These are phyloP conservation scores for Hybos culiciformis DNA, from an alignment of 2,888 invertebrate genomes.

Conservation along the genomic window DNA sequence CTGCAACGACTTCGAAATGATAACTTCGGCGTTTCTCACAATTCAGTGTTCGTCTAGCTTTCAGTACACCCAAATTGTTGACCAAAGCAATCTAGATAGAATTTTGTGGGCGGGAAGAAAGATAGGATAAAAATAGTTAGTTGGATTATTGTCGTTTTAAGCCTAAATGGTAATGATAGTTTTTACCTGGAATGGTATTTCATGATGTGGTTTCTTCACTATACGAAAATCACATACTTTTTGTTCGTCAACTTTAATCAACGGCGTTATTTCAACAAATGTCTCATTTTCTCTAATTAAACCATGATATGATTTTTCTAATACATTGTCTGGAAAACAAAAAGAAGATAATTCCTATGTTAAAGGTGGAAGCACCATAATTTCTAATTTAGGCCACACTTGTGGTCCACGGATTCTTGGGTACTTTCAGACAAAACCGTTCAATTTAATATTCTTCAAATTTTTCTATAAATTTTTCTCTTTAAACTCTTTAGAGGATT, in stretches of 20 bases:
- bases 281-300: slow-evolving; percentile 87
- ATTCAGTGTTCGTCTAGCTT: slow-evolving; percentile 72
- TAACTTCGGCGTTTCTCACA: slow-evolving; percentile 90
- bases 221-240: slow-evolving; percentile 80
- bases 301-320: slow-evolving; percentile 84
- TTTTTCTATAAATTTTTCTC: too few relatives aligned
- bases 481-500: too few relatives aligned
- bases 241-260: slow-evolving; percentile 69
- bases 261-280: slow-evolving; percentile 82
- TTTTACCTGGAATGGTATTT: slow-evolving; percentile 77
- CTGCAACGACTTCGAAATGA: slow-evolving; percentile 90
- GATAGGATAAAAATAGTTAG: not conserved
- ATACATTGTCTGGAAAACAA: slow-evolving; percentile 30
- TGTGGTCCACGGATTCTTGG: too few relatives aligned
- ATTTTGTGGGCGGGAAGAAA: too few relatives aligned
- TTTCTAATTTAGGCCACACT: too few relatives aligned
- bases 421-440: too few relatives aligned
- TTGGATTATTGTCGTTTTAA: not conserved
- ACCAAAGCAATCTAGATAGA: slow-evolving; percentile 58
- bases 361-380: too few relatives aligned
- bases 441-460: too few relatives aligned
- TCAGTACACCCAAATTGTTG: slow-evolving; percentile 64
- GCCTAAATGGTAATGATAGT: not conserved
- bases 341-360: not conserved
- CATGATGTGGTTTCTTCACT: slow-evolving; percentile 82